These are phyloP conservation scores for Ctena decussata DNA, from an alignment of 2,888 invertebrate species.

Conservation along the genomic window DNA sequence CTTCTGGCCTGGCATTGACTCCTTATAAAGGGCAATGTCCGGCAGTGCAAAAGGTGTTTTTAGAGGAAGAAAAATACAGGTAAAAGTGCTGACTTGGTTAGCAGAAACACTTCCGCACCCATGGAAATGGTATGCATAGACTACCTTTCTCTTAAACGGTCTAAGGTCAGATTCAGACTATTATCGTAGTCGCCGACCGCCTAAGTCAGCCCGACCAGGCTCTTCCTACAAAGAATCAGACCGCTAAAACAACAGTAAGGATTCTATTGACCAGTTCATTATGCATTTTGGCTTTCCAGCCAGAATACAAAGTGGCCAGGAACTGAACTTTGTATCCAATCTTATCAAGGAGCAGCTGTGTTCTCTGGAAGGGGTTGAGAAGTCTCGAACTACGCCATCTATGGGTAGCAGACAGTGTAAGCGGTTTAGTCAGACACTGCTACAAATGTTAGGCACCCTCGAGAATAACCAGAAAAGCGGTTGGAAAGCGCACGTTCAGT, in stretches of 20 bases:
- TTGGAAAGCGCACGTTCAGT: no score
- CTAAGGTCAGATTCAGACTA: background rate
- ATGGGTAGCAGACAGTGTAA: no score
- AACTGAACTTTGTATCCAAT: background rate
- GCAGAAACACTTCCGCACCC: background rate
- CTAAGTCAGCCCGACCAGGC: background rate
- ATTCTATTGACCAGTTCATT: background rate
- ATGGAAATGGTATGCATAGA: background rate
- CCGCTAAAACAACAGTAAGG: background rate
- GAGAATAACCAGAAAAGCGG: no score
- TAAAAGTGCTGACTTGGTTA: background rate
- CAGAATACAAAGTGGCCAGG: background rate
- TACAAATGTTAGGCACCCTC: background rate
- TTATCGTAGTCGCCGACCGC: background rate
- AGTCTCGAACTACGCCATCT: no score
- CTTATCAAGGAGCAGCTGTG: no score
- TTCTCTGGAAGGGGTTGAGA: no score
- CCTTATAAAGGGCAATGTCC: background rate
- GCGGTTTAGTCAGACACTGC: slow-evolving; percentile 5
- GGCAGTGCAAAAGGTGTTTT: background rate
- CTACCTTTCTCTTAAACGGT: background rate
- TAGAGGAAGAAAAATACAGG: no score
- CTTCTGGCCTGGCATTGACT: slow-evolving; percentile 16
- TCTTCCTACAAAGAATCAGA: background rate
- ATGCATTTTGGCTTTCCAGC: no score